phyloP scores from a whole-genome alignment of 1,140 invertebrate species.

The Dysdera silvatica region DNA sequence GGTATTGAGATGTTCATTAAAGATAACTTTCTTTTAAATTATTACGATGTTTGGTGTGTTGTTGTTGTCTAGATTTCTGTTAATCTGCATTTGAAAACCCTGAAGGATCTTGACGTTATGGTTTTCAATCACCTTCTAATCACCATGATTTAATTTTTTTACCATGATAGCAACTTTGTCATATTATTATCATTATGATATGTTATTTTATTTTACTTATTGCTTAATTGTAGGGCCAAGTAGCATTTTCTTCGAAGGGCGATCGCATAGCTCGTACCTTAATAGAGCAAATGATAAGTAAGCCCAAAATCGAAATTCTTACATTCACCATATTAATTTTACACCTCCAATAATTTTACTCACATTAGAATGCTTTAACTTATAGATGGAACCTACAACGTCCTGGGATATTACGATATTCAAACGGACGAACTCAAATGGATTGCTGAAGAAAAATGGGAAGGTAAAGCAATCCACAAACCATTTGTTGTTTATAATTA shows the following conservation, averaged over 20 bases:
- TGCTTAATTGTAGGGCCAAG: conserved; percentile 29
- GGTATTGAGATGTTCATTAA: no score
- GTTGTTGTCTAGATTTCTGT: no score
- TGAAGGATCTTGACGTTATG: no score
- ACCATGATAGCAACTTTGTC: no score
- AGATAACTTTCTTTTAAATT: no score
- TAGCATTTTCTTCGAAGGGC: conserved; percentile 56
- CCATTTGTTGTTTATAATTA: no score
- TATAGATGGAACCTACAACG: conserved; percentile 82
- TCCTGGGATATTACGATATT: conserved; percentile 93
- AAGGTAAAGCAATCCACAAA: conserved; percentile 52
- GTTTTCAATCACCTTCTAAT: no score
- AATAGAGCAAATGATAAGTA: conserved; percentile 83
- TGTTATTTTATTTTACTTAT: no score
- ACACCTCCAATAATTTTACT: background rate
- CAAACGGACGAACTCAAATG: conserved; percentile 90
- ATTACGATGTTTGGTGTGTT: no score
- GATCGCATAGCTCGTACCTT: conserved; percentile 97
- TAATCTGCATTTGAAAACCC: no score
- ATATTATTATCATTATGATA: no score
- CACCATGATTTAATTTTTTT: no score
- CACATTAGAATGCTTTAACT: background rate
- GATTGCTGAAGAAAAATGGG: conserved; percentile 81
- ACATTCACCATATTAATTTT: background rate
- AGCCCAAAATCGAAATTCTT: background rate